Percentiles rank a stretch among this genome's conserved stretches.
These are phyloP conservation scores for Orbicella faveolata DNA, from an alignment of 64 coral and sea anemone species.

Conservation along the genomic window DNA sequence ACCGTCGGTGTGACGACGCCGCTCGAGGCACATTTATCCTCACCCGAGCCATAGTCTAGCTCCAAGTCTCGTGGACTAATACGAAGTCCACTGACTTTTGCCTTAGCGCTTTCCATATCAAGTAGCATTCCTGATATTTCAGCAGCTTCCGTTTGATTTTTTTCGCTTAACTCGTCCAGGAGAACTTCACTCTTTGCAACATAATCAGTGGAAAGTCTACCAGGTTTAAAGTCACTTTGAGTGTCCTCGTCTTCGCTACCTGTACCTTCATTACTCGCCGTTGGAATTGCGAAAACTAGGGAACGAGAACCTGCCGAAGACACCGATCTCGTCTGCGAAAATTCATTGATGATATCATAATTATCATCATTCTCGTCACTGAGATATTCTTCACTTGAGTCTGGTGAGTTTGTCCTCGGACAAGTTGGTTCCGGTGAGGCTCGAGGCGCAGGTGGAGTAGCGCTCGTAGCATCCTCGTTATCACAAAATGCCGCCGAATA, in stretches of 20 bases:
- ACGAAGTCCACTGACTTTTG: conserved; percentile 2
- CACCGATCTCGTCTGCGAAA: not conserved
- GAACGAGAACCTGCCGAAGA: conserved; percentile 42
- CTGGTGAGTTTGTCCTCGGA: conserved; percentile 8
- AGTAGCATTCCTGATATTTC: conserved; percentile 57
- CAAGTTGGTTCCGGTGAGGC: conserved; percentile 42
- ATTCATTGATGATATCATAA: conserved; percentile 10
- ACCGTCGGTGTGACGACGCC: not conserved
- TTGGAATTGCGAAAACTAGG: conserved; percentile 51
- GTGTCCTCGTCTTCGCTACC: conserved; percentile 37
- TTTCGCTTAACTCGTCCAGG: conserved; percentile 33
- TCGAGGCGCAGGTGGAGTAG: conserved; percentile 34
- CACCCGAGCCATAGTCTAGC: not conserved
- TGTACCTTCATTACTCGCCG: conserved; percentile 1
- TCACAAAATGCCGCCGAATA: conserved; percentile 59
- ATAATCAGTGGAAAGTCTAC: conserved; percentile 56
- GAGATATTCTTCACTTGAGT: not conserved
- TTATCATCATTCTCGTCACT: conserved; percentile 23
- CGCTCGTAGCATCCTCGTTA: not conserved
- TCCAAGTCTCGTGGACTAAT: conserved; percentile 30
- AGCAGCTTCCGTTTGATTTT: conserved; percentile 36
- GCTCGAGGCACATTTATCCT: not conserved
- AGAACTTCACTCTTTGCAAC: conserved; percentile 41
- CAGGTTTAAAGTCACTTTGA: not conserved
- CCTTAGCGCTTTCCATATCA: conserved; percentile 28